These are phyloP conservation scores for Plectrocnemia conspersa DNA, from an alignment of 1,140 invertebrate species.

Conservation along the genomic window DNA sequence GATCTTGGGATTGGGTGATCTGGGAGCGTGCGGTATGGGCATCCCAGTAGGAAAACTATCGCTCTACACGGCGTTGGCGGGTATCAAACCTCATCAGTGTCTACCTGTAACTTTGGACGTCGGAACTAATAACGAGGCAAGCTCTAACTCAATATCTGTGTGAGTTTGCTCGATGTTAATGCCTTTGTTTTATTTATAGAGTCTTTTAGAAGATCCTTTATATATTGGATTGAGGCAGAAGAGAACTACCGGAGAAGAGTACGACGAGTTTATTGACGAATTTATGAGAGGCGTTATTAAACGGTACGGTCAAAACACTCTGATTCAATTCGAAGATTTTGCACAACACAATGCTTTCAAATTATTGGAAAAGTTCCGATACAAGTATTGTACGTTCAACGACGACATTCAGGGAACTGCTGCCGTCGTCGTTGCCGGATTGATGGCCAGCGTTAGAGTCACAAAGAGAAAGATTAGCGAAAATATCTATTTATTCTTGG, in stretches of 20 bases:
- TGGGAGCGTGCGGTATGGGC: slow-evolving; percentile 93
- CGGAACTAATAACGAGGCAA: slow-evolving; percentile 82
- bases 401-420: slow-evolving; percentile 97
- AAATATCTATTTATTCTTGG: slow-evolving; percentile 84
- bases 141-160: slow-evolving; percentile 29
- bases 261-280: slow-evolving; percentile 95
- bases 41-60: slow-evolving; percentile 93
- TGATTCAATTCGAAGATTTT: slow-evolving; percentile 96
- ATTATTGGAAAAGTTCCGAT: slow-evolving; percentile 81
- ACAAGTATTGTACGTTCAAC: slow-evolving; percentile 91
- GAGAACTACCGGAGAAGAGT: slow-evolving; percentile 78
- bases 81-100: slow-evolving; percentile 89
- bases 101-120: slow-evolving; percentile 90
- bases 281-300: slow-evolving; percentile 95
- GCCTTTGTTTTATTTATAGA: slow-evolving; percentile 46
- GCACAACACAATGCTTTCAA: slow-evolving; percentile 90
- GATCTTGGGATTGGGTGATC: slow-evolving; percentile 89
- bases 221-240: slow-evolving; percentile 92
- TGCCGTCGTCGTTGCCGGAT: slow-evolving; percentile 84
- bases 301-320: slow-evolving; percentile 83
- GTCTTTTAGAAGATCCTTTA: slow-evolving; percentile 85
- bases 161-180: slow-evolving; percentile 2
- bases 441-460: slow-evolving; percentile 76
- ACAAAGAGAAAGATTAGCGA: slow-evolving; percentile 75
- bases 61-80: slow-evolving; percentile 87